Evolutionary conservation across 2,113 vertebrate genomes (phyloP).

Genomic region (Xiphophorus maculatus): DNA sequence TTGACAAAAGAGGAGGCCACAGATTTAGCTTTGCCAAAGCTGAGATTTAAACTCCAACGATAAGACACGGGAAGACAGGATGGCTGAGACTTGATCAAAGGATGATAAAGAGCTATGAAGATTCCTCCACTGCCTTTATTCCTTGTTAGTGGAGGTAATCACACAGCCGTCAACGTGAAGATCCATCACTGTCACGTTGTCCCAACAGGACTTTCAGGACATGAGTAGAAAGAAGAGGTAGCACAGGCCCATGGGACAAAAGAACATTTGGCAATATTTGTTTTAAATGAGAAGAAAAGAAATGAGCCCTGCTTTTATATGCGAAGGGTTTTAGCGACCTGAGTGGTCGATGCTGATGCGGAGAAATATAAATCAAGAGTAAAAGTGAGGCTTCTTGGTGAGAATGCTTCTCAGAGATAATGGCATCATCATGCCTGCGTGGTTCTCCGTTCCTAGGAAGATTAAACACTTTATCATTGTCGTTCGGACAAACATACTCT

Average conservation of each 20-base stretch:
- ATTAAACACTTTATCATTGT: conserved; percentile 83
- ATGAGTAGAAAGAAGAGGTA: conserved; percentile 4
- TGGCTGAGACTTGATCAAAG: conserved; percentile 58
- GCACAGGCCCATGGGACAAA: conserved; percentile 42
- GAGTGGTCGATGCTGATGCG: conserved; percentile 71
- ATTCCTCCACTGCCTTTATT: conserved; percentile 58
- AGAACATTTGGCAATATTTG: conserved; percentile 55
- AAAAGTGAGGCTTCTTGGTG: conserved; percentile 48
- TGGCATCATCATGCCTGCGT: conserved; percentile 68
- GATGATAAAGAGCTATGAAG: conserved; percentile 62
- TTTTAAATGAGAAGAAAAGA: conserved; percentile 53
- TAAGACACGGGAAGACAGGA: conserved; percentile 27
- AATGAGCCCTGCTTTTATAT: conserved; percentile 60
- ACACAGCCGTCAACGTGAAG: conserved; percentile 46
- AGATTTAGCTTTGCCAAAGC: conserved; percentile 27
- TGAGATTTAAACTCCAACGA: conserved; percentile 19
- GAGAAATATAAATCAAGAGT: conserved; percentile 74
- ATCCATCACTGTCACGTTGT: conserved; percentile 68
- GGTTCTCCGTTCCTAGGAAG: conserved; percentile 67
- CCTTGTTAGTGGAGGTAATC: conserved; percentile 70
- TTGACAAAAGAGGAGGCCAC: conserved; percentile 26
- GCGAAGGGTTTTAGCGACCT: conserved; percentile 71
- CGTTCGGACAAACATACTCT: conserved; percentile 61
- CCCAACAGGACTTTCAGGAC: conserved; percentile 44
- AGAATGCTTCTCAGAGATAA: conserved; percentile 70